These are phyloP conservation scores for Adoxophyes honmai DNA, from an alignment of 1,140 invertebrate species.

Conservation along the genomic window DNA sequence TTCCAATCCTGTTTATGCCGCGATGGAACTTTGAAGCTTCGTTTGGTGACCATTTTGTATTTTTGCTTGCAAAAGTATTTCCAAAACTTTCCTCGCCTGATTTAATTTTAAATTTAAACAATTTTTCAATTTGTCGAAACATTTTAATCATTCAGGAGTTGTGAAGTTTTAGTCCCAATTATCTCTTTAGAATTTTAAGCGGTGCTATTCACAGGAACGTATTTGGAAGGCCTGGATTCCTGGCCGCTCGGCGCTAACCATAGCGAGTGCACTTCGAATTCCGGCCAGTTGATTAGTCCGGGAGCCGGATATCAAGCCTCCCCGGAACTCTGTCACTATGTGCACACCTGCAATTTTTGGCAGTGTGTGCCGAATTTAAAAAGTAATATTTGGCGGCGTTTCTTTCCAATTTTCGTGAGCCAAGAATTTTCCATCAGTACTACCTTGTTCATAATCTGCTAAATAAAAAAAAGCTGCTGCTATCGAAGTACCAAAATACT, in stretches of 20 bases:
- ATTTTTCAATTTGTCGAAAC: slow-evolving; percentile 1
- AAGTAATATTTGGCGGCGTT: not conserved
- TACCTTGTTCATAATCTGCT: no score
- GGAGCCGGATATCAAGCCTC: slow-evolving; percentile 17
- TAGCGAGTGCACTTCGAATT: slow-evolving; percentile 35
- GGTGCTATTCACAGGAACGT: not conserved
- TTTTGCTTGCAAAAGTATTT: slow-evolving; percentile 33
- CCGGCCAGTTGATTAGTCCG: slow-evolving; percentile 40
- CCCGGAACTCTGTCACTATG: slow-evolving; percentile 18
- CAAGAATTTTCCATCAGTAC: no score
- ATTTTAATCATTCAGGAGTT: not conserved
- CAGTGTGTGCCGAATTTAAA: not conserved
- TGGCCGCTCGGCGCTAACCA: slow-evolving; percentile 14
- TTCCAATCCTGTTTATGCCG: slow-evolving; percentile 64
- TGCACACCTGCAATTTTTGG: slow-evolving; percentile 32
- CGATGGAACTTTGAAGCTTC: slow-evolving; percentile 46
- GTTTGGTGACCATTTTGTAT: slow-evolving; percentile 42
- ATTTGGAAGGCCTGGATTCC: slow-evolving; percentile 3
- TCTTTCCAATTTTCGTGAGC: no score
- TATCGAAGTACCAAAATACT: no score
- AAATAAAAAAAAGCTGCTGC: no score
- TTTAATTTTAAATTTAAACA: not conserved
- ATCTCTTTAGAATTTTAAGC: not conserved
- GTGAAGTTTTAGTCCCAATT: not conserved
- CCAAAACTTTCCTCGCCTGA: slow-evolving; percentile 9